Evolutionary conservation across 1,140 invertebrate genomes (phyloP).

Genomic region (Pseudomyrmex concolor): DNA sequence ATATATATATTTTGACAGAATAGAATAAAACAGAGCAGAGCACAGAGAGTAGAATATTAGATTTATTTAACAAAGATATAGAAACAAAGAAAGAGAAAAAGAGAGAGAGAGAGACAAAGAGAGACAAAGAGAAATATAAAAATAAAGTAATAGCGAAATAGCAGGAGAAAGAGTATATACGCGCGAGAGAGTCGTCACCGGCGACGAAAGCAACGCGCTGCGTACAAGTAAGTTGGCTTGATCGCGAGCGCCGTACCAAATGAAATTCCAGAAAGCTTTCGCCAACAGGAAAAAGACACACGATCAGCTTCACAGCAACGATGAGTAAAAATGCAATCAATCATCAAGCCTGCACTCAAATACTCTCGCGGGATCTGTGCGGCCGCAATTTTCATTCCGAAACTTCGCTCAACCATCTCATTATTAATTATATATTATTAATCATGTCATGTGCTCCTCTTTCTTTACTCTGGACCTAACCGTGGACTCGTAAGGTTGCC

Average conservation of each 20-base stretch:
- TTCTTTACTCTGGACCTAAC: conserved; percentile 81
- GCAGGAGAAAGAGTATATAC: conserved; percentile 30
- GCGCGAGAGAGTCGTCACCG: conserved; percentile 65
- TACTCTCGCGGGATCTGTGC: conserved; percentile 54
- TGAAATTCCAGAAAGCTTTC: conserved; percentile 73
- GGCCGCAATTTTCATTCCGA: conserved; percentile 67
- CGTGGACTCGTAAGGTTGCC: conserved; percentile 86
- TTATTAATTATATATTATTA: conserved; percentile 52
- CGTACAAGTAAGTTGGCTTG: conserved; percentile 22
- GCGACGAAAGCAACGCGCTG: conserved; percentile 74
- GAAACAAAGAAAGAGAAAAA: conserved; percentile 65
- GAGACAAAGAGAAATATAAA: conserved; percentile 30
- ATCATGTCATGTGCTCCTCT: conserved; percentile 61
- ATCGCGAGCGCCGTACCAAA: conserved; percentile 47
- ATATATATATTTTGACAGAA: conserved; percentile 25
- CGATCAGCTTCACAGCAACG: conserved; percentile 71
- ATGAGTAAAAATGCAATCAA: conserved; percentile 68
- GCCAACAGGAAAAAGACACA: conserved; percentile 66
- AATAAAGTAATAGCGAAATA: conserved; percentile 18
- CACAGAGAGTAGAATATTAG: too few species aligned
- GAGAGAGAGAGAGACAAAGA: conserved; percentile 64
- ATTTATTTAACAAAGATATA: conserved; percentile 41
- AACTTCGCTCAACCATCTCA: conserved; percentile 57
- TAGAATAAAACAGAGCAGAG: too few species aligned
- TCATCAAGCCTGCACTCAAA: conserved; percentile 70